Base-by-base conservation (phyloP, 2,797 vertebrate genomes). In the Presbytis comata region DNA sequence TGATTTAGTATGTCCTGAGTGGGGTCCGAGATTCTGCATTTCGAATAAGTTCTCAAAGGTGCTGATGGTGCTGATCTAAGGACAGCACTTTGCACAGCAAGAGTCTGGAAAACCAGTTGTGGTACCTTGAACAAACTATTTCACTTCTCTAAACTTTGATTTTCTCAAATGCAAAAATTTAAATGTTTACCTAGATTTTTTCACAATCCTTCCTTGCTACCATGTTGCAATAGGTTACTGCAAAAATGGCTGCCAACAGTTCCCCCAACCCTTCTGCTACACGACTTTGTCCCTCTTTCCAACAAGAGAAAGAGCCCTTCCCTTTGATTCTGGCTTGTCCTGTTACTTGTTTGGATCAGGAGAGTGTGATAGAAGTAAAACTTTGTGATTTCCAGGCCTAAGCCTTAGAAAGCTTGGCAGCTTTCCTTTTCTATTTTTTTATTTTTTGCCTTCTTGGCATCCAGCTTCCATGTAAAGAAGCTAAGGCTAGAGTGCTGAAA, bases 111-210 rank as follows among this genome's bases (percentile, higher is more conserved):
- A 93, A 92, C 9, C 36, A 89, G n/a, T 83, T 72, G 44, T 59
- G 16, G 28, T 4, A 57, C 53, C 39, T 5, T 67, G 48, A 74
- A 9, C 33, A 92, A 81, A 64, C 3, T 79, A 75, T 28, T 48
- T 82, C 53, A 82, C 67, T 75, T 83, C 30, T 93, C 55, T 33
- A 50, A 4, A 16, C 41, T 93, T 91, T 9, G 33, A n/a, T 50
- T 93, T 92, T 78, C 83, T 95, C 72, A 74, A 61, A 86, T 95
- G 83, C 80, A 93, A 95, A 81, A 57, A 10, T 44, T 87, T 81
- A 21, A 24, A 39, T 95, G 46, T 44, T 74, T 48, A 41, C 64
- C 59, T 76, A 53, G 72, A 93, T 64, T 55, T 92, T 87, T 89
- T 92, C 95, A 84, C 44, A 59, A 67, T 90, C 44, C 57, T 93